Evolutionary conservation across 2,888 invertebrate genomes (phyloP).

Genomic region (Crematogaster levior): DNA sequence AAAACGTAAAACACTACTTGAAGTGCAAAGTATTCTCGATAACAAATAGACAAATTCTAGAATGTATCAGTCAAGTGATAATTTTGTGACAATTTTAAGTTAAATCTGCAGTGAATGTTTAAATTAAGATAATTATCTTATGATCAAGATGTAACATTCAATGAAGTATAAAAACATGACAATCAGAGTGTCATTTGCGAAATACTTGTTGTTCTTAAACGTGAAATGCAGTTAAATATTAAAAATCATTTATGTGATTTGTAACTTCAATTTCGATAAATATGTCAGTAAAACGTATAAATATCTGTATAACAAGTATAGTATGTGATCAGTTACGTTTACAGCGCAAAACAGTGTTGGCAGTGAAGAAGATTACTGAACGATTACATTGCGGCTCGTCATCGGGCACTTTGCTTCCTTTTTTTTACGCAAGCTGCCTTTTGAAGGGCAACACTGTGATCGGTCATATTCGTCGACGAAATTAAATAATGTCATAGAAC

Average conservation of each 20-base stretch:
- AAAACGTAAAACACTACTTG: neutral
- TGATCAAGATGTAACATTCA: neutral
- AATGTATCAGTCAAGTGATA: neutral
- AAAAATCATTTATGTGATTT: neutral
- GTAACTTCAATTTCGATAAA: neutral
- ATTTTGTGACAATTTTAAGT: neutral
- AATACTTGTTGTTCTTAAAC: neutral
- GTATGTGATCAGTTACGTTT: slow-evolving; percentile 3
- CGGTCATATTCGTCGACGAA: slow-evolving; percentile 58
- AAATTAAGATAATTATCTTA: neutral
- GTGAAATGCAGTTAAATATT: too few species aligned
- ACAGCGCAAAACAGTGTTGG: neutral
- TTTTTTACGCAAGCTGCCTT: slow-evolving; percentile 86
- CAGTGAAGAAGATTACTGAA: slow-evolving; percentile 37
- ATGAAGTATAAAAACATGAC: neutral
- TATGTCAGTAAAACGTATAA: neutral
- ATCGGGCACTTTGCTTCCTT: slow-evolving; percentile 86
- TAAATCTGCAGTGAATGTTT: neutral
- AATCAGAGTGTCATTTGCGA: neutral
- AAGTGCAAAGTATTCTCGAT: neutral
- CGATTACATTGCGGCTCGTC: slow-evolving; percentile 86
- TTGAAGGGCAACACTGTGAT: slow-evolving; percentile 86
- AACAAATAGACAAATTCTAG: neutral
- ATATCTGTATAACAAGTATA: neutral
- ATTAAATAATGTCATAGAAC: slow-evolving; percentile 6